Evolutionary conservation across 1,140 invertebrate genomes (phyloP), one percentile per base, ranked within the genome.

Genomic region (Rhopalosiphum padi): DNA sequence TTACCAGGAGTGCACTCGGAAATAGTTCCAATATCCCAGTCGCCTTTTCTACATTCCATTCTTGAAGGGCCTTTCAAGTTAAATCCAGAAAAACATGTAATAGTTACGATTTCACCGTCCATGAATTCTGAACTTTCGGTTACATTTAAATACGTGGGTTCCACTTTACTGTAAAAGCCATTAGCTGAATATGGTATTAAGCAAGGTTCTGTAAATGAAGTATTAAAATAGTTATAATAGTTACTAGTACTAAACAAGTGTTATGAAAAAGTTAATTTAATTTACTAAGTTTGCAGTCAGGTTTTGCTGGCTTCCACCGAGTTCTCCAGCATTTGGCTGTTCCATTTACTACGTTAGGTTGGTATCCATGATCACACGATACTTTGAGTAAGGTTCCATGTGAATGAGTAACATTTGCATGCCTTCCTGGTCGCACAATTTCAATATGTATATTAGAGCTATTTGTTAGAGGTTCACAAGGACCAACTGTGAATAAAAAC

Each of bases 261-360:
- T 53, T 55, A 55, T 21, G 48, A 90, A 90, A 77, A 53, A 60
- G 7, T 30, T 11, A 60, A 41, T 60, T 60, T n/a, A 22, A 46
- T 97, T 96, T 96, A 98, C 97, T 95, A 94, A 97, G 97, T 94
- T 96, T 95, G 95, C 98, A 98, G 94, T 96, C 96, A 0, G 98
- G 98, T 94, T 97, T 97, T 93, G 96, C 96, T 2, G 98, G 98
- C 94, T 97, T 97, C 98, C 98, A 98, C 94, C 96, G 96, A 2
- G 98, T 97, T 88, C 97, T 95, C 2, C 97, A 96, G 95, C 98
- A 98, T 94, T 97, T 97, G 0, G 97, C 97, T 1, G 98, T 98
- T 37, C 96, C 96, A 94, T 98, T 98, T 90, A 96, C 95, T 68
- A 98, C 96, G 95, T 97, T 98, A 0, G 97, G 95, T 15, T 96